A percentile compares a stretch with the other conserved stretches of the same genome.
Evolutionary conservation across 1,140 invertebrate genomes (phyloP).

Genomic region (Probaryconus sp.): DNA sequence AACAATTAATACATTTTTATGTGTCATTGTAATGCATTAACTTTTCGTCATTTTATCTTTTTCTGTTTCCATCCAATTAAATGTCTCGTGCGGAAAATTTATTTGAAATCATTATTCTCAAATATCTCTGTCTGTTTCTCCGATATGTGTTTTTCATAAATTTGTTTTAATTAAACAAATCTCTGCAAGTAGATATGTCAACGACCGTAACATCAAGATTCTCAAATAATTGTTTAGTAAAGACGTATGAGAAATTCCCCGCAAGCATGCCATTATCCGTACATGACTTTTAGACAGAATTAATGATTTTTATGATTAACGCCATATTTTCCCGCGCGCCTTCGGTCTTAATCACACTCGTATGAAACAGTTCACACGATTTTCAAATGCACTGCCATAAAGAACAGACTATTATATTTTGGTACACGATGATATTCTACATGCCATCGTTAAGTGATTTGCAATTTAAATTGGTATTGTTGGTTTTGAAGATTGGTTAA

Average conservation of each 20-base stretch:
- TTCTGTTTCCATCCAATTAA: too few relatives aligned
- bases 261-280: conserved; percentile 27
- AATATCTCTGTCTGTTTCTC: too few relatives aligned
- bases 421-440: conserved; percentile 11
- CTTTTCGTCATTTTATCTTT: too few relatives aligned
- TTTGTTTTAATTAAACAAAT: too few relatives aligned
- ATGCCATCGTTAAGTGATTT: conserved; percentile 13
- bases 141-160: too few relatives aligned
- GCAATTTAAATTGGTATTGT: too few relatives aligned
- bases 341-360: conserved; percentile 18
- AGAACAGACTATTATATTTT: conserved; percentile 23
- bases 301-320: conserved; percentile 51
- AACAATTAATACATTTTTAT: too few relatives aligned
- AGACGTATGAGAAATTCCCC: conserved; percentile 45
- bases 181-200: too few relatives aligned
- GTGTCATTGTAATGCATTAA: too few relatives aligned
- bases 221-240: conserved; percentile 17
- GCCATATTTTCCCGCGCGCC: conserved; percentile 27
- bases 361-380: conserved; percentile 42
- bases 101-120: too few relatives aligned
- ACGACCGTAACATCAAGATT: conserved; percentile 32
- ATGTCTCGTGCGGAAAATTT: too few relatives aligned
- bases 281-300: conserved; percentile 43
- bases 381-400: conserved; percentile 30
- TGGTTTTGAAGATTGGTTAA: too few relatives aligned